Evolutionary conservation across 2,888 invertebrate species (phyloP), one percentile per base, ranked within the genome.

Genomic region (Bembecia ichneumoniformis): DNA sequence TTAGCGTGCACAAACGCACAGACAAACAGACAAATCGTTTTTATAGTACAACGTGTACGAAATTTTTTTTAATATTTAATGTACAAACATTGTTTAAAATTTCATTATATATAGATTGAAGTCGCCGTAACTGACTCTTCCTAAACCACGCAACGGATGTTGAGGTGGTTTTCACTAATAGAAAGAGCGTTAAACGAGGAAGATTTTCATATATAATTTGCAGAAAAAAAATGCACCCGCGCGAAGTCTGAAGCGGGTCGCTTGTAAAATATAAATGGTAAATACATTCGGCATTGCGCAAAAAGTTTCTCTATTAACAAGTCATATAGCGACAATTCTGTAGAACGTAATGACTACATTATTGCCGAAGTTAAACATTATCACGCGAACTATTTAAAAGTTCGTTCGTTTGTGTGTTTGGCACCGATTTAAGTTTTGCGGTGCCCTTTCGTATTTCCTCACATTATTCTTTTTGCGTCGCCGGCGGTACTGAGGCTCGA

Each of bases 221-320:
- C 17, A 4, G 3, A 3, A 17, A 17, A 62, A 64, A 59, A 67
- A 60, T 63, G 57, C 58, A 62, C 49, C 43, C 53, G 55, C 50
- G 51, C 57, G 28, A 28, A 28, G 5, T 0, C 9, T 5, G 7
- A 9, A 28, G 9, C 28, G 28, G 28, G 28, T 3, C 53, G 54
- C 51, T 57, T 58, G 60, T 58, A 58, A 57, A 59, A 57, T 53
- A 49, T 49, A 50, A 53, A 56, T 55, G 59, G 57, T 40, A 47
- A 54, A 59, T 14, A 13, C 40, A 13, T 40, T 40, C 62, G 53
- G 62, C 62, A 68, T 55, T 70, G 65, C 66, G 70, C 67, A 66
- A 68, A 71, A 77, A 78, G 62, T 77, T 79, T 72, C 62, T 64
- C 68, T 71, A 74, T 74, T 72, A 73, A 66, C 55, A 51, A 56